A percentile compares a stretch with the other conserved stretches of the same genome.
Conservation (phyloP, 2,113 vertebrate genomes). For the Zosterops pallidus region DNA sequence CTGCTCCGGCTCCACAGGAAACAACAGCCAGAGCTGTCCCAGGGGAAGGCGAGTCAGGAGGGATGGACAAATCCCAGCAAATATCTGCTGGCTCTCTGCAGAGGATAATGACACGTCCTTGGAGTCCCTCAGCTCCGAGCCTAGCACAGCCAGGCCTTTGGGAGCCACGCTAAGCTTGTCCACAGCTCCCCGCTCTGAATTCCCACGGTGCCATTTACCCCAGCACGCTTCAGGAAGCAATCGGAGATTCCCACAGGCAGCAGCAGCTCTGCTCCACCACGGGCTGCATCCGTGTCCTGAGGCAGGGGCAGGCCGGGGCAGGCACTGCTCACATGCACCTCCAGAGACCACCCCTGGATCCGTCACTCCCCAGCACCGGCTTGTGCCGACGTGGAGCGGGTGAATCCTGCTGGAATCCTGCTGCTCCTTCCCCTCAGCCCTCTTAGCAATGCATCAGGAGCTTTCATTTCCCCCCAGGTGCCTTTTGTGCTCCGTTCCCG, state of each 20-base stretch:
- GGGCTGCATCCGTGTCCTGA: not conserved
- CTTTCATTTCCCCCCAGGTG: not conserved
- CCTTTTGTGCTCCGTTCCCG: not conserved
- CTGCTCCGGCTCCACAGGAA: not conserved
- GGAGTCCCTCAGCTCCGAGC: not conserved
- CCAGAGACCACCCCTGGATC: not conserved
- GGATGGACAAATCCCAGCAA: constrained; percentile 24
- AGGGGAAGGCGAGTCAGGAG: not conserved
- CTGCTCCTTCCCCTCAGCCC: not conserved
- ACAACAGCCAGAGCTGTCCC: not conserved
- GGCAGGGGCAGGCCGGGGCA: not conserved
- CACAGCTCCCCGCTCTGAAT: not conserved
- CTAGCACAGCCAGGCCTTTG: not conserved
- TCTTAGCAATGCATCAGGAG: not conserved
- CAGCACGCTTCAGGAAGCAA: not conserved
- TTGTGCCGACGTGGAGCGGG: accelerated
- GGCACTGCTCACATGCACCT: not conserved
- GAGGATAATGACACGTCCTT: not conserved
- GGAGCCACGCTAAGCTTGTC: not conserved
- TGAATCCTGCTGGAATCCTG: not conserved
- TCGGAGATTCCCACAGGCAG: constrained; percentile 10
- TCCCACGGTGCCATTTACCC: not conserved
- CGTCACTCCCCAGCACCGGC: accelerated
- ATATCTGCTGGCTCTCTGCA: not conserved
- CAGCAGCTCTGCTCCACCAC: not conserved